Percentiles rank a stretch among this genome's conserved stretches.
Conservation (phyloP, 2,888 invertebrate species). For the Palloptera scutellata region DNA sequence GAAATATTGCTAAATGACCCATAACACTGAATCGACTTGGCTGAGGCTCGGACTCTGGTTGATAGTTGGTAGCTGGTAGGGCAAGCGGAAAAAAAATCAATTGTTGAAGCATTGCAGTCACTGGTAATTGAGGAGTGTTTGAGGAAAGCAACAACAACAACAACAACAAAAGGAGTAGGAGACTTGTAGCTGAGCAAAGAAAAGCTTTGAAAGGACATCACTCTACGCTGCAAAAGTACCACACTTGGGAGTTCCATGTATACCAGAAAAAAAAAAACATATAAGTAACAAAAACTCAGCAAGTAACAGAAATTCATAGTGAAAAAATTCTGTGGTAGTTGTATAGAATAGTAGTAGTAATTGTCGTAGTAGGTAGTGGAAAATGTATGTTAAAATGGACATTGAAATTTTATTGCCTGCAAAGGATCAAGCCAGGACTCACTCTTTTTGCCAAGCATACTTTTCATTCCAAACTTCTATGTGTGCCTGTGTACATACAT, state of each 20-base stretch:
- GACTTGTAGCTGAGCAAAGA: background rate
- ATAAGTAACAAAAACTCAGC: background rate
- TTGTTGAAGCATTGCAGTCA: constrained; percentile 17
- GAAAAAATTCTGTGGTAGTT: background rate
- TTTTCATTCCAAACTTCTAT: background rate
- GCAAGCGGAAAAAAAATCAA: constrained; percentile 34
- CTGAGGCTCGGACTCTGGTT: constrained; percentile 6
- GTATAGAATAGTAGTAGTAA: background rate
- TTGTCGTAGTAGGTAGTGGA: background rate
- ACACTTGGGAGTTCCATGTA: constrained; percentile 23
- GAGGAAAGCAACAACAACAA: background rate
- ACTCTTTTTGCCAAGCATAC: too few species aligned
- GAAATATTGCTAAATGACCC: constrained; percentile 47
- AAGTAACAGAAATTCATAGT: background rate
- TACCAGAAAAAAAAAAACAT: constrained; percentile 1
- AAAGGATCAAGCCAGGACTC: constrained; percentile 16
- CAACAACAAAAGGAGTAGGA: background rate
- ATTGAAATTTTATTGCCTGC: constrained; percentile 32
- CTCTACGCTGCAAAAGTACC: constrained; percentile 17
- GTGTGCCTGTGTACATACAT: too few species aligned
- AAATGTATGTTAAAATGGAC: constrained; percentile 2
- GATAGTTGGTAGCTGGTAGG: background rate
- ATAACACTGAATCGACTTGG: constrained; percentile 37
- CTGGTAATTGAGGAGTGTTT: background rate
- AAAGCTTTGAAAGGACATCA: constrained; percentile 13